A percentile compares a stretch with the other conserved stretches of the same genome.
Conservation (phyloP, 2,888 invertebrate species). For the Oscheius sp. region DNA sequence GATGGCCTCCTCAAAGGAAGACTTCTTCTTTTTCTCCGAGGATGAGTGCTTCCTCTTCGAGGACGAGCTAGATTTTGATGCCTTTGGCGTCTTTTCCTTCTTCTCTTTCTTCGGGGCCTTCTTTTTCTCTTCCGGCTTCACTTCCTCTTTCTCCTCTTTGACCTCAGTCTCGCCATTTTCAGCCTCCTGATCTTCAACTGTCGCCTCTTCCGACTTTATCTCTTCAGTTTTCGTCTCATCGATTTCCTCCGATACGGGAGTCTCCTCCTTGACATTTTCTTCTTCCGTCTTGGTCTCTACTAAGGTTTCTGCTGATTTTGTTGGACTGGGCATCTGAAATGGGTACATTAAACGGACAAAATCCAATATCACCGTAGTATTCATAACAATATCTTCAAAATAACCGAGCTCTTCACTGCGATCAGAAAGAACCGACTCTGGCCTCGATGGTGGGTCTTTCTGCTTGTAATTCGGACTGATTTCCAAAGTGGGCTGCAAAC, state of each 20-base stretch:
- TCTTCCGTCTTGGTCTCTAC: not conserved
- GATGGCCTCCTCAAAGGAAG: constrained; percentile 14
- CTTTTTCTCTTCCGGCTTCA: constrained; percentile 2
- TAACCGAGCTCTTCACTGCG: constrained; percentile 16
- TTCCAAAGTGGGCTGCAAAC: not conserved
- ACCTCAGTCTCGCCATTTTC: constrained; percentile 9
- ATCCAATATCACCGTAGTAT: not conserved
- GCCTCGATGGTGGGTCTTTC: not conserved
- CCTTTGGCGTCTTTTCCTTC: constrained; percentile 36
- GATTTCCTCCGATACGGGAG: not conserved
- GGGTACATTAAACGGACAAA: not conserved
- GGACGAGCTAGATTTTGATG: constrained; percentile 21
- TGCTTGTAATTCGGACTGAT: not conserved
- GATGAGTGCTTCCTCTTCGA: constrained; percentile 2
- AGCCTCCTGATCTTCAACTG: not conserved
- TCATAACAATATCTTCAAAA: constrained; percentile 1
- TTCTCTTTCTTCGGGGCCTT: constrained; percentile 3
- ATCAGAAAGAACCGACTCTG: constrained; percentile 6
- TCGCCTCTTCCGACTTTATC: not conserved
- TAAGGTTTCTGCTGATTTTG: not conserved
- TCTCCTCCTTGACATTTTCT: constrained; percentile 7
- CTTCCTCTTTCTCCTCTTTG: constrained; percentile 5
- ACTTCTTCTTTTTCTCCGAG: constrained; percentile 2
- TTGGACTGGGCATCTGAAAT: not conserved
- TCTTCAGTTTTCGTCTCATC: not conserved